Evolutionary conservation across 2,113 vertebrate genomes (phyloP).

Genomic region (Notechis scutatus): DNA sequence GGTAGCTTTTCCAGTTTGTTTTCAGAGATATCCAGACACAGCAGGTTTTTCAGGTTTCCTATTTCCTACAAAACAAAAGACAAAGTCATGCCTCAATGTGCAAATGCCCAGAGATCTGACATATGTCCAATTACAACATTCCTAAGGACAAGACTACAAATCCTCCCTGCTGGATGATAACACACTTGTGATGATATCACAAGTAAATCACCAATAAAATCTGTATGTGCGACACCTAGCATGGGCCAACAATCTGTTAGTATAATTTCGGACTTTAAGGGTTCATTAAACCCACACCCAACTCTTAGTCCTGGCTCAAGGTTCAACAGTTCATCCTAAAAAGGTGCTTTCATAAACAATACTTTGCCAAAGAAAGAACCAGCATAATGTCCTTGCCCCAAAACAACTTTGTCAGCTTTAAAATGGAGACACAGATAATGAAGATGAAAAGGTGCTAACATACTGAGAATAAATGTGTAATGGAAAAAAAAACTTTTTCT

Average conservation of each 20-base stretch:
- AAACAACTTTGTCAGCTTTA: not conserved
- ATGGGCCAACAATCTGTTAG: constrained; percentile 25
- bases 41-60: constrained; percentile 88
- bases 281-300: not conserved
- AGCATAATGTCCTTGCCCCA: not conserved
- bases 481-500: not conserved
- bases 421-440: not conserved
- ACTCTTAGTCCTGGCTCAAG: not conserved
- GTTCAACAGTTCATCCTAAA: not conserved
- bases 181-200: not conserved
- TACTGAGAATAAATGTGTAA: not conserved
- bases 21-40: constrained; percentile 96
- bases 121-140: constrained; percentile 33
- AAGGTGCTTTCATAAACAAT: not conserved
- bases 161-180: constrained; percentile 5
- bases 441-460: not conserved
- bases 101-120: constrained; percentile 32
- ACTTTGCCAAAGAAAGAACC: not conserved
- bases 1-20: constrained; percentile 94
- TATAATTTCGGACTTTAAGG: constrained; percentile 15
- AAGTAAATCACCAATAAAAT: constrained; percentile 22
- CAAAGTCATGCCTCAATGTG: constrained; percentile 39
- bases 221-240: not conserved
- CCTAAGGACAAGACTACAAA: constrained; percentile 11
- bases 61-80: constrained; percentile 77